phyloP scores from a whole-genome alignment of 2,888 invertebrate genomes.

The Hybos culiciformis region DNA sequence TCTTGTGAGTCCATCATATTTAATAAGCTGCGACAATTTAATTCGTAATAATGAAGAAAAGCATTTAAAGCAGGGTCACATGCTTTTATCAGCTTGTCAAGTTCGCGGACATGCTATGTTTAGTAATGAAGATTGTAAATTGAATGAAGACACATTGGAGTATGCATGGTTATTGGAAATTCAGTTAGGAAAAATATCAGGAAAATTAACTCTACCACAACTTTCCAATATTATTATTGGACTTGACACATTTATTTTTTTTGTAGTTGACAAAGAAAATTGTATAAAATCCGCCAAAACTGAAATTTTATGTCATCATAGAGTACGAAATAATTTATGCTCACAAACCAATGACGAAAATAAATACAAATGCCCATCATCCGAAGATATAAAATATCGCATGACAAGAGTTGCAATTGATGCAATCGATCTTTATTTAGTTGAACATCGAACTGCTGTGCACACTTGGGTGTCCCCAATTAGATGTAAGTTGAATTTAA shows the following conservation, averaged over 20 bases:
- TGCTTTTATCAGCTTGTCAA: conserved; percentile 73
- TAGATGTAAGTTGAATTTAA: not conserved
- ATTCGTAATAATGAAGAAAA: conserved; percentile 53
- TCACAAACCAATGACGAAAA: conserved; percentile 52
- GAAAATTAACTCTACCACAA: conserved; percentile 78
- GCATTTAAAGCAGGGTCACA: conserved; percentile 69
- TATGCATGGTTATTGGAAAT: conserved; percentile 96
- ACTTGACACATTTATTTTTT: conserved; percentile 73
- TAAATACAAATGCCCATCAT: conserved; percentile 63
- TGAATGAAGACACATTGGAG: conserved; percentile 90
- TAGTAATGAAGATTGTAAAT: conserved; percentile 75
- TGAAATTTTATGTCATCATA: conserved; percentile 65
- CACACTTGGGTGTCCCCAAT: conserved; percentile 55
- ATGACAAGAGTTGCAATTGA: conserved; percentile 83
- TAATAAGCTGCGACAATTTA: conserved; percentile 62
- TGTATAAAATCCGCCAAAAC: conserved; percentile 69
- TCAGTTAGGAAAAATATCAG: conserved; percentile 84
- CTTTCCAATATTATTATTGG: conserved; percentile 68
- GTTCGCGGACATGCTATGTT: conserved; percentile 93
- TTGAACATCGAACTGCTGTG: conserved; percentile 76
- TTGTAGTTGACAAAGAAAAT: conserved; percentile 82
- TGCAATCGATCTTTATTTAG: conserved; percentile 77
- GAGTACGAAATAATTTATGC: conserved; percentile 54
- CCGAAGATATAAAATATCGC: conserved; percentile 82
- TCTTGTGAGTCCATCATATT: conserved; percentile 72